Base-by-base conservation (phyloP, 2,797 vertebrate species). In the Gouania willdenowi region DNA sequence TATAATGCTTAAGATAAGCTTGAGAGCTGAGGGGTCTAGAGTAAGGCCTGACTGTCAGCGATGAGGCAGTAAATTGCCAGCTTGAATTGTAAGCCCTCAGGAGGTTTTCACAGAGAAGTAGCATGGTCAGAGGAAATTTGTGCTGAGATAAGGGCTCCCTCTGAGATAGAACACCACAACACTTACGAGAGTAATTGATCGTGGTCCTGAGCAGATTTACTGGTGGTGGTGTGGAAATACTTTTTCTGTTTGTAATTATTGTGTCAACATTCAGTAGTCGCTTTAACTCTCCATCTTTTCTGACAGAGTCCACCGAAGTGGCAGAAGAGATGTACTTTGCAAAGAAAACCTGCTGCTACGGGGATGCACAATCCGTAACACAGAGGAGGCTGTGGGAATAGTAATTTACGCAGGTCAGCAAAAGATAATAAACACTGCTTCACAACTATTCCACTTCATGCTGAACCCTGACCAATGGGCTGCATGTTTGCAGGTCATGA, bases 321-420 rank as follows among this genome's bases (percentile, higher is more conserved):
- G 91, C 16, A 87, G 83, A 55, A 91, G 89, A 77, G 92, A 92
- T n/a, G 93, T 90, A 38, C 89, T 99, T 50, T 90, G 88, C 72
- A 97, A 97, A 74, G 94, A 97, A 33, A 99, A 96, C 71, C 87
- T 99, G 60, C 66, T 99, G 74, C 91, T 99, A 23, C 84, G 95
- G 30, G 96, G 96, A 30, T 98, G 96, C 66, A 98, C 96, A 45
- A 66, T 99, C 76, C 87, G 95, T 47, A 99, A 99, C 77, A 99
- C 96, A 0, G 96, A 97, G 65, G 94, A 95, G 8, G 93, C 95
- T 0, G 90, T 92, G 14, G 96, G 96, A 43, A 94, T 99, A 4
- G 92, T 98, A 60, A 91, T 99, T 66, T 99, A 98, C 1, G 95
- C 95, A 88, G 96, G 96, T 98, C 4, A 26, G 63, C 13, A 14